phyloP scores from a whole-genome alignment of 2,113 vertebrate species.

The Salminus brasiliensis region DNA sequence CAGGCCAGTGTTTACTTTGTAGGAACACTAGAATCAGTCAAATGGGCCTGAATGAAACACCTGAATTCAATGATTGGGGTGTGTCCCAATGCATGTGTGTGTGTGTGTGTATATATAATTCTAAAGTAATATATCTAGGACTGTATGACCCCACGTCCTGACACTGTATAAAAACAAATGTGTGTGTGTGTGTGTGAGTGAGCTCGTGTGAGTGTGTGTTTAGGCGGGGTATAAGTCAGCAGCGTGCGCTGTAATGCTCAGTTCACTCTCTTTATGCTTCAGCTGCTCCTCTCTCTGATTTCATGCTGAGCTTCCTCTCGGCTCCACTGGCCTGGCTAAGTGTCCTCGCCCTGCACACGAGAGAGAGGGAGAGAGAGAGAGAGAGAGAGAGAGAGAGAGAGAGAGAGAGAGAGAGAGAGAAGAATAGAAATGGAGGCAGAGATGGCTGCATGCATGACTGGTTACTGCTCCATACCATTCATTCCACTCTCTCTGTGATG shows the following conservation, averaged over 20 bases:
- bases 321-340: slow-evolving; percentile 69
- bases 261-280: slow-evolving; percentile 79
- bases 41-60: too few species aligned
- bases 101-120: too few species aligned
- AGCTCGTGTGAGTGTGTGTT: slow-evolving; percentile 52
- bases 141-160: too few species aligned
- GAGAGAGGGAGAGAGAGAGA: slow-evolving; percentile 41
- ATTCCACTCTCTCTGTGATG: slow-evolving; percentile 65
- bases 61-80: too few species aligned
- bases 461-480: slow-evolving; percentile 78
- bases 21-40: too few species aligned
- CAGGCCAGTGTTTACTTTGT: too few species aligned
- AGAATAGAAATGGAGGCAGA: slow-evolving; percentile 54
- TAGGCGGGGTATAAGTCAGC: slow-evolving; percentile 69
- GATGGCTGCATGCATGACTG: slow-evolving; percentile 74
- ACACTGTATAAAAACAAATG: neutral
- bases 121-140: too few species aligned
- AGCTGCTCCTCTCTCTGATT: slow-evolving; percentile 78
- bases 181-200: slow-evolving; percentile 43
- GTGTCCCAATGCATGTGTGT: too few species aligned
- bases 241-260: slow-evolving; percentile 78
- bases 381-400: slow-evolving; percentile 29
- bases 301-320: slow-evolving; percentile 78
- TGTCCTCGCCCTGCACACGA: slow-evolving; percentile 53
- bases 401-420: slow-evolving; percentile 26